These are phyloP conservation scores for Heliocidaris tuberculata DNA, from an alignment of 35 echinoderm and acorn worm genomes.

Conservation along the genomic window DNA sequence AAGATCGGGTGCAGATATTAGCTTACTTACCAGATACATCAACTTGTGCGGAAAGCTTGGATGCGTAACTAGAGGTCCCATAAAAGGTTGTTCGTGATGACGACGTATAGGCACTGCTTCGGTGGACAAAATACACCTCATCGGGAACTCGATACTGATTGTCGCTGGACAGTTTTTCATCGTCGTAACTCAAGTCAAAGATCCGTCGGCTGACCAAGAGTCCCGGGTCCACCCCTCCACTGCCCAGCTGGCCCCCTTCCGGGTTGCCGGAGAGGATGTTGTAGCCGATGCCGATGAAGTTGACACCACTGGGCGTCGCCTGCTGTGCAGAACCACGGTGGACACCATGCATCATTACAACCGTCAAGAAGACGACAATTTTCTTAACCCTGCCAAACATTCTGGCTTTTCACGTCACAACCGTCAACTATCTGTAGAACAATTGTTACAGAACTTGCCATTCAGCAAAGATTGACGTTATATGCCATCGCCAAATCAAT, in stretches of 20 bases:
- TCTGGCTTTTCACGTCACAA: neutral
- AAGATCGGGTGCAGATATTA: too few relatives aligned
- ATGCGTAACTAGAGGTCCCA: neutral
- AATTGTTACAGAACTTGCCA: neutral
- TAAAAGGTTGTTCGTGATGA: neutral
- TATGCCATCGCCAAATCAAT: too few relatives aligned
- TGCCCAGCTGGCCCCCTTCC: neutral
- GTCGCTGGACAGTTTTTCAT: neutral
- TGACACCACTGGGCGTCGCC: neutral
- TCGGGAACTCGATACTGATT: neutral
- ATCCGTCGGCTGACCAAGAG: neutral
- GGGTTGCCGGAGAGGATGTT: neutral
- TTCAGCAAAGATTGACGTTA: neutral
- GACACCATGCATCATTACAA: neutral
- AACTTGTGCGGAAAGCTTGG: neutral
- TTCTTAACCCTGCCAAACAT: neutral
- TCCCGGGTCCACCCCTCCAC: neutral
- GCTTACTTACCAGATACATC: neutral
- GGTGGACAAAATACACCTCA: neutral
- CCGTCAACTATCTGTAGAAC: neutral
- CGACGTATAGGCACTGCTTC: neutral
- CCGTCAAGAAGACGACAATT: neutral
- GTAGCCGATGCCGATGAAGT: neutral
- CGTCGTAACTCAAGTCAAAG: neutral
- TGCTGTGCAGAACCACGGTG: neutral